phyloP scores from a whole-genome alignment of 2,113 vertebrate species.

The Ailuropoda melanoleuca region DNA sequence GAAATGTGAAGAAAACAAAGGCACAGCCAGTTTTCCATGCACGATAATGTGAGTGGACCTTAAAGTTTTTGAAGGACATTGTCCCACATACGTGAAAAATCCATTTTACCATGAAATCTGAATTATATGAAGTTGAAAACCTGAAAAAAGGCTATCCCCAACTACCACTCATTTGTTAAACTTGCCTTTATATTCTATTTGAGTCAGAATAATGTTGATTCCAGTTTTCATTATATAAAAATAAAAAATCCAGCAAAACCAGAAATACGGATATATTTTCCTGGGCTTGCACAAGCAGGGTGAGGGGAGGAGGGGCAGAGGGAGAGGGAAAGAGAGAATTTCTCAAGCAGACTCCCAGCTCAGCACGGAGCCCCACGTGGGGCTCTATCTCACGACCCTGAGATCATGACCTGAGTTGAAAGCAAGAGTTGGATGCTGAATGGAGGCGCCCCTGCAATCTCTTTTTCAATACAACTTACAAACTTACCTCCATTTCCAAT shows the following conservation, averaged over 20 bases:
- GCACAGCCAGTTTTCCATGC: not conserved
- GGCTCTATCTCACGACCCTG: not conserved
- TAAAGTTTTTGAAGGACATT: not conserved
- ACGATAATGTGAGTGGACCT: not conserved
- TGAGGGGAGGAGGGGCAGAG: not conserved
- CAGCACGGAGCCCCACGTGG: not conserved
- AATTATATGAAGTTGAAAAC: not conserved
- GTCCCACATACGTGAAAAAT: not conserved
- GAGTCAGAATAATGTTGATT: conserved; percentile 88
- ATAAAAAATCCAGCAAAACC: conserved; percentile 93
- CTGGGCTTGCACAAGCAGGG: conserved; percentile 55
- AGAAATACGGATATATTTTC: conserved; percentile 82
- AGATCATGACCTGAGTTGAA: not conserved
- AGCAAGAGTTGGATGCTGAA: not conserved
- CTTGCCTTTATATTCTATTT: conserved; percentile 52
- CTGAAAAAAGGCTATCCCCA: not conserved
- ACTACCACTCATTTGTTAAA: not conserved
- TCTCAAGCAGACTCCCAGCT: not conserved
- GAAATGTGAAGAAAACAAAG: not conserved
- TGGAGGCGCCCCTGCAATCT: conserved; percentile 4
- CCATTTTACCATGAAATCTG: not conserved
- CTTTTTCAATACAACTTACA: conserved; percentile 73
- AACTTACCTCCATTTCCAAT: conserved; percentile 76
- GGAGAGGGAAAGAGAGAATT: not conserved
- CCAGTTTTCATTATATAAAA: conserved; percentile 93